Evolutionary conservation across 2,113 vertebrate species (phyloP).

Genomic region (Octodon degus): DNA sequence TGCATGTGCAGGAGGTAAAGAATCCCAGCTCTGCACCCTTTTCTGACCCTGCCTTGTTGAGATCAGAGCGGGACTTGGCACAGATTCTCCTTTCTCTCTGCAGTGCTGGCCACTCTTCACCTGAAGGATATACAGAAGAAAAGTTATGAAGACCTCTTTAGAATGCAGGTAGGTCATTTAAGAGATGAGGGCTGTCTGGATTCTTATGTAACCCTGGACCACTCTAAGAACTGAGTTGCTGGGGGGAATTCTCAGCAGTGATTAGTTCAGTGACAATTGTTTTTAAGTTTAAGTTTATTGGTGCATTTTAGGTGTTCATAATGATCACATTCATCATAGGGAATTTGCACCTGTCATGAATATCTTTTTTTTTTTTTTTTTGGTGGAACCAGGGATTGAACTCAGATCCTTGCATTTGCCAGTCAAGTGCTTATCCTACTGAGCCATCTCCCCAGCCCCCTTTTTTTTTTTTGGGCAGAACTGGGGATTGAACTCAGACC

Average conservation of each 20-base stretch:
- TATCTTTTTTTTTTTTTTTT: not conserved
- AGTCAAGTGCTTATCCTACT: too few relatives aligned
- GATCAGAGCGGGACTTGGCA: not conserved
- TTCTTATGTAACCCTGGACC: not conserved
- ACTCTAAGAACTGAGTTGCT: not conserved
- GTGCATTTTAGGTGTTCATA: not conserved
- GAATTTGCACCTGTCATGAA: not conserved
- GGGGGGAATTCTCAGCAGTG: not conserved
- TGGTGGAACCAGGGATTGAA: too few relatives aligned
- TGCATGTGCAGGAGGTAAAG: not conserved
- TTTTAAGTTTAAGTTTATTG: not conserved
- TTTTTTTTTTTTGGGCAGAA: too few relatives aligned
- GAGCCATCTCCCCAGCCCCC: too few relatives aligned
- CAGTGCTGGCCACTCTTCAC: conserved; percentile 63
- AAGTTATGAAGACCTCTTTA: conserved; percentile 12
- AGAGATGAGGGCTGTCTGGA: not conserved
- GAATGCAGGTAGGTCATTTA: conserved; percentile 53
- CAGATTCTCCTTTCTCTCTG: not conserved
- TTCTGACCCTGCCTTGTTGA: too few relatives aligned
- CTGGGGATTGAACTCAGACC: too few relatives aligned
- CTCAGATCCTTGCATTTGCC: too few relatives aligned
- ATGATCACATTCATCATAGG: not conserved
- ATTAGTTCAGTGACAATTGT: not conserved
- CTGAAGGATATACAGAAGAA: conserved; percentile 52
- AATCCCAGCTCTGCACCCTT: not conserved